Evolutionary conservation across 2,888 invertebrate genomes (phyloP).

Genomic region (Actias luna): DNA sequence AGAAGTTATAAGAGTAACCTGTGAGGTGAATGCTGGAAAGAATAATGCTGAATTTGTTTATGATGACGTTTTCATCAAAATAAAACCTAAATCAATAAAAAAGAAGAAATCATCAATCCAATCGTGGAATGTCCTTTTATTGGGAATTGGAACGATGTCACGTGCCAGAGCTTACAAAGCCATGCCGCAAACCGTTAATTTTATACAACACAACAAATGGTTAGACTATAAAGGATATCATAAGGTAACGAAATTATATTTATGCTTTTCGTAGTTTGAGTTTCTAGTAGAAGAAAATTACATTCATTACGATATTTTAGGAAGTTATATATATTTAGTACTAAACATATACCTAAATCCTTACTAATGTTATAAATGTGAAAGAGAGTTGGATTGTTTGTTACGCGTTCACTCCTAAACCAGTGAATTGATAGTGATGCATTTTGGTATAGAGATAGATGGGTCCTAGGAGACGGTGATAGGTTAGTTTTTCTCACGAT

Average conservation of each 20-base stretch:
- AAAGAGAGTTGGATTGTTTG: no score
- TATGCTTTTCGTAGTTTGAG: background rate
- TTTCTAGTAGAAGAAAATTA: background rate
- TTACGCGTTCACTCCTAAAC: no score
- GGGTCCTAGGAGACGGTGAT: no score
- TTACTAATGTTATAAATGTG: no score
- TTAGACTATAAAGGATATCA: slow-evolving; percentile 80
- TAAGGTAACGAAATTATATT: slow-evolving; percentile 26
- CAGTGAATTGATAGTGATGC: no score
- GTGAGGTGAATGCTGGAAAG: slow-evolving; percentile 3
- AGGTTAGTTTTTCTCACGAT: no score
- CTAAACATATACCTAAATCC: no score
- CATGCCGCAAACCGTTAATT: slow-evolving; percentile 22
- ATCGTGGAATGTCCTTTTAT: slow-evolving; percentile 26
- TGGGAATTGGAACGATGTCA: slow-evolving; percentile 28
- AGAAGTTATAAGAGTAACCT: slow-evolving; percentile 8
- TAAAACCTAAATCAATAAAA: slow-evolving; percentile 10
- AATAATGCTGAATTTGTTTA: slow-evolving; percentile 9
- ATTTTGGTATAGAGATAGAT: no score
- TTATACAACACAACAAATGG: slow-evolving; percentile 60
- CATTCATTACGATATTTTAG: no score
- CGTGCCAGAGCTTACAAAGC: slow-evolving; percentile 21
- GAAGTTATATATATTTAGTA: no score
- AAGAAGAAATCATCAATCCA: background rate
- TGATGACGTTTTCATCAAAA: slow-evolving; percentile 17